These are phyloP conservation scores for Semnopithecus entellus DNA, from an alignment of 2,113 vertebrate genomes.

Conservation along the genomic window DNA sequence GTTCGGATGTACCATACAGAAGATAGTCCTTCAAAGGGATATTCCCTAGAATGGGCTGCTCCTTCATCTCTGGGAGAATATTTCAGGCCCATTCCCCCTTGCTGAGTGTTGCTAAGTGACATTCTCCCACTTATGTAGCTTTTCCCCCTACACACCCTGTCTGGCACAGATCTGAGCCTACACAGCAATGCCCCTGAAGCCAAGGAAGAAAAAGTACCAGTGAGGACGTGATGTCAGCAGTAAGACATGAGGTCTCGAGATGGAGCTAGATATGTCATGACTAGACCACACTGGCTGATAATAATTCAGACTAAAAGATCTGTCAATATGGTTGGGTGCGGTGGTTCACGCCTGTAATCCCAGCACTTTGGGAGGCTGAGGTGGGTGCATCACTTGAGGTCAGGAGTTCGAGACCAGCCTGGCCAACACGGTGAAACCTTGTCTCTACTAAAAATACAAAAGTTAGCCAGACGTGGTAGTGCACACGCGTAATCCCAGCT, in stretches of 20 bases:
- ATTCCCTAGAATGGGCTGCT: not conserved
- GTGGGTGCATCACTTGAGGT: no score
- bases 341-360: no score
- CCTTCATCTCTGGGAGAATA: not conserved
- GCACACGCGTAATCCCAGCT: no score
- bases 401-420: no score
- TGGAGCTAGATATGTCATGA: not conserved
- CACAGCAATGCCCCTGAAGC: not conserved
- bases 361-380: no score
- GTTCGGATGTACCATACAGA: not conserved
- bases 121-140: no score
- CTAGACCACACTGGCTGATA: not conserved
- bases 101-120: not conserved
- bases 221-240: rapidly evolving
- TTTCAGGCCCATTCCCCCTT: no score
- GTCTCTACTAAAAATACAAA: no score
- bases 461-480: no score
- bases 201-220: not conserved
- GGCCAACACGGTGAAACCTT: no score
- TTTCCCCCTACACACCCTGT: not conserved
- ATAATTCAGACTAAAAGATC: not conserved
- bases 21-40: not conserved
- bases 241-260: not conserved
- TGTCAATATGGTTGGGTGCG: rapidly evolving
- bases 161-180: not conserved